Evolutionary conservation across 2,888 invertebrate species (phyloP).

Genomic region (Amiota mariae): DNA sequence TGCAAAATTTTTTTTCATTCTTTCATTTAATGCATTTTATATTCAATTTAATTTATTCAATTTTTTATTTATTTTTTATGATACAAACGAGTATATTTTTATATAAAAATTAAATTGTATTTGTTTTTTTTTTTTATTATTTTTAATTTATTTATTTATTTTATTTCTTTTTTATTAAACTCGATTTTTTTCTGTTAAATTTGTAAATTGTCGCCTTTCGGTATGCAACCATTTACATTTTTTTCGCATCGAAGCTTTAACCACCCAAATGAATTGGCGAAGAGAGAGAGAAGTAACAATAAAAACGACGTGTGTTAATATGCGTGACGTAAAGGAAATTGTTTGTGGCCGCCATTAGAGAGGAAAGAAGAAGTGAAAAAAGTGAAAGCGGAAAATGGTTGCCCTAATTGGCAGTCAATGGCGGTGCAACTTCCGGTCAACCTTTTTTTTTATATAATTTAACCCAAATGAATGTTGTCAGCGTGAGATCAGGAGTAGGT

Average conservation of each 20-base stretch:
- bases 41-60: no score
- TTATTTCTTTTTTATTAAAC: slow-evolving; percentile 39
- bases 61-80: neutral
- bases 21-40: no score
- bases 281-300: no score
- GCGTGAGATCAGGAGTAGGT: neutral
- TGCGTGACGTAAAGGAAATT: slow-evolving; percentile 3
- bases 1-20: no score
- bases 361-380: neutral
- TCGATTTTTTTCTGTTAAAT: neutral
- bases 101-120: slow-evolving; percentile 1
- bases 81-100: no score
- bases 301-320: neutral
- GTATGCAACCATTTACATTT: no score
- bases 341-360: slow-evolving; percentile 10
- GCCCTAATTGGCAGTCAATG: neutral
- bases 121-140: neutral
- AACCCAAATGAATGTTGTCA: neutral
- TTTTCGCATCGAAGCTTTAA: no score
- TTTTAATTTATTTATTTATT: neutral
- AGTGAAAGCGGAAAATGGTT: slow-evolving; percentile 13
- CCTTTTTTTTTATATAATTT: neutral
- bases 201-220: no score
- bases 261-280: no score
- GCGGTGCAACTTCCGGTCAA: slow-evolving; percentile 1